A percentile compares a stretch with the other conserved stretches of the same genome.
These are phyloP conservation scores for Cotesia glomerata DNA, from an alignment of 1,140 invertebrate species.

Conservation along the genomic window DNA sequence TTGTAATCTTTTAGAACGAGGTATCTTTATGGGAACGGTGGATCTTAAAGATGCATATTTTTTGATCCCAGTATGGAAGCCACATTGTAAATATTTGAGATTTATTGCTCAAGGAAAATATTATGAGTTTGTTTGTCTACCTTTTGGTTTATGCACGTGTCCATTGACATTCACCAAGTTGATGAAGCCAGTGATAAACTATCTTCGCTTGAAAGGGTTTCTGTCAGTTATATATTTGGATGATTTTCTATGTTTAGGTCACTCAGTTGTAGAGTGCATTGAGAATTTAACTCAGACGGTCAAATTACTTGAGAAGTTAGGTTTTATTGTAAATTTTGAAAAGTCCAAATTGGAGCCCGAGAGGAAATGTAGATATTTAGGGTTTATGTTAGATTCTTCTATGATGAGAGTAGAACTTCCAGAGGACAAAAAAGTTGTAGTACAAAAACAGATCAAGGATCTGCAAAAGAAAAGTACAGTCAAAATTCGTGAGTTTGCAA, in stretches of 20 bases:
- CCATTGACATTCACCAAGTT: conserved; percentile 39
- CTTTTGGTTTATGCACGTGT: conserved; percentile 31
- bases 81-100: conserved; percentile 33
- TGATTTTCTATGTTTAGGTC: conserved; percentile 20
- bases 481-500: background rate
- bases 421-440: background rate
- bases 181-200: conserved; percentile 33
- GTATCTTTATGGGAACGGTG: conserved; percentile 19
- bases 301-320: background rate
- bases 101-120: conserved; percentile 28
- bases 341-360: background rate
- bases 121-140: conserved; percentile 35
- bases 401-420: background rate
- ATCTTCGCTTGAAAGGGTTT: conserved; percentile 21
- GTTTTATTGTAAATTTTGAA: background rate
- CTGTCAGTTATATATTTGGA: conserved; percentile 23
- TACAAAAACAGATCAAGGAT: background rate
- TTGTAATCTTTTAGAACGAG: conserved; percentile 11
- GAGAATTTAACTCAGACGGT: conserved; percentile 17
- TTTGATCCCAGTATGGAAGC: conserved; percentile 19
- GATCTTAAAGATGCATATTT: conserved; percentile 10
- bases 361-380: background rate
- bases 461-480: conserved; percentile 2
- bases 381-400: background rate
- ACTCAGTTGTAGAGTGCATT: background rate